These are phyloP conservation scores for Stictonetta naevosa DNA, from an alignment of 2,113 vertebrate species.

Conservation along the genomic window DNA sequence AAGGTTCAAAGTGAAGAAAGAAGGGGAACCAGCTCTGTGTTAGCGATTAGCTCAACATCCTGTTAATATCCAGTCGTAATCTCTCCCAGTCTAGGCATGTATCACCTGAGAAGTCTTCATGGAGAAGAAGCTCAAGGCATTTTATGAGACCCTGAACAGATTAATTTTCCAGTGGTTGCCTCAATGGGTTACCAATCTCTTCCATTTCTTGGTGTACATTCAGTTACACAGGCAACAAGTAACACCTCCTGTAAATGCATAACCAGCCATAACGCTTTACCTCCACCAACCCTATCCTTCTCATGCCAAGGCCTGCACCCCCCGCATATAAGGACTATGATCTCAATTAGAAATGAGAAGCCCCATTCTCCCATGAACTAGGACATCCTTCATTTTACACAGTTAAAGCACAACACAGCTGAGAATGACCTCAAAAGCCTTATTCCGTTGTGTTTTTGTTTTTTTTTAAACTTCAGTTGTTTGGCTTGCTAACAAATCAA, in stretches of 20 bases:
- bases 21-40: not conserved
- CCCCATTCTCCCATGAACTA: not conserved
- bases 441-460: not conserved
- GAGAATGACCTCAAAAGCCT: not conserved
- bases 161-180: conserved; percentile 34
- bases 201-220: not conserved
- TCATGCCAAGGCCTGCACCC: not conserved
- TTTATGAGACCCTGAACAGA: conserved; percentile 19
- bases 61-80: conserved; percentile 24
- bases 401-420: not conserved
- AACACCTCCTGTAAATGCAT: not conserved
- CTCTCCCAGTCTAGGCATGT: not conserved
- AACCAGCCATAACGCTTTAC: not conserved
- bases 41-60: not conserved
- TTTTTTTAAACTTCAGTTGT: not conserved
- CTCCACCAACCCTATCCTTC: not conserved
- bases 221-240: not conserved
- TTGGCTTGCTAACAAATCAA: not conserved
- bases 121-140: not conserved
- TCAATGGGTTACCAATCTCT: not conserved
- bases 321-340: not conserved
- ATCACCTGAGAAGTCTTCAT: not conserved
- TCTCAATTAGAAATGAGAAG: not conserved
- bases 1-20: conserved; percentile 22
- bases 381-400: not conserved